Evolutionary conservation across 2,113 vertebrate genomes (phyloP).

Genomic region (pig (Sus scrofa)): T2T-Sscrofa CM000819.6:38175001-38175500

Average conservation of each 20-base stretch:
- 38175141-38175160: background rate
- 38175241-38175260: background rate
- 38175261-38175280: background rate
- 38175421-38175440: background rate
- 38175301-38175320: constrained; percentile 28
- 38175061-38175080: too few species aligned
- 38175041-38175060: too few species aligned
- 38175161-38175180: background rate
- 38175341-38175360: constrained; percentile 19
- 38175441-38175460: background rate
- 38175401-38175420: constrained; percentile 21
- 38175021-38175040: too few species aligned
- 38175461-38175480: background rate
- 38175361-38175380: constrained; percentile 39
- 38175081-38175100: too few species aligned
- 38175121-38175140: constrained; percentile 19
- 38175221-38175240: background rate
- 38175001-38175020: too few species aligned
- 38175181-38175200: background rate
- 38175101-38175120: background rate
- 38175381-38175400: background rate
- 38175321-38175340: background rate
- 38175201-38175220: constrained; percentile 3
- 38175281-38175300: background rate
- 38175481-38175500: background rate